These are phyloP conservation scores for Clarias laeviceps DNA, from an alignment of 2,797 vertebrate genomes.

Conservation along the genomic window DNA sequence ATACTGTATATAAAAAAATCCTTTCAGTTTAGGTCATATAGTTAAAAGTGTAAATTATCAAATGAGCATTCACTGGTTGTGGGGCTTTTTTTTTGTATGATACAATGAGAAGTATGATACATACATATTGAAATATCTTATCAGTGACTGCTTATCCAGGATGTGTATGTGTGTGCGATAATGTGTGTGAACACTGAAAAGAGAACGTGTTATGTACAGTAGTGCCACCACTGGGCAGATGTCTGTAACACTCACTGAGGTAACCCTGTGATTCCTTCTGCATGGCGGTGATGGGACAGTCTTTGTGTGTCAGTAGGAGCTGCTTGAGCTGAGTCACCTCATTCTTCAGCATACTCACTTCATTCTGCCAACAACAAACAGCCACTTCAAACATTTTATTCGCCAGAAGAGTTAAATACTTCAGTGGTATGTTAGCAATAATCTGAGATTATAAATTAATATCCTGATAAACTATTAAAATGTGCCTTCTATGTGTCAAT, in stretches of 20 bases:
- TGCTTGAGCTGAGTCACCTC: constrained; percentile 99
- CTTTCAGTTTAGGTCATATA: neutral
- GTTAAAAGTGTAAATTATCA: constrained; percentile 18
- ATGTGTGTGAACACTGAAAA: neutral
- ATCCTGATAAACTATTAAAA: neutral
- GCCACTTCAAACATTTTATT: neutral
- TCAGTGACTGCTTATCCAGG: neutral
- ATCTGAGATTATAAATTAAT: neutral
- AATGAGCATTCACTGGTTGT: neutral
- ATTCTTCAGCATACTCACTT: constrained; percentile 98
- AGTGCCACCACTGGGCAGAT: constrained; percentile 7
- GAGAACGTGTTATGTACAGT: neutral
- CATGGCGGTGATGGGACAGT: constrained; percentile 99
- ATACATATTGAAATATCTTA: neutral
- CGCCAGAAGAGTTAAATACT: neutral
- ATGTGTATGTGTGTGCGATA: neutral
- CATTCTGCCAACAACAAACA: constrained; percentile 79
- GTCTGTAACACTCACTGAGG: constrained; percentile 88
- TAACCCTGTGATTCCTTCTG: constrained; percentile 99
- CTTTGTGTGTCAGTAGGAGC: constrained; percentile 98
- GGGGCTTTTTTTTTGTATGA: neutral
- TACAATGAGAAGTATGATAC: neutral
- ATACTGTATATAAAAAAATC: neutral
- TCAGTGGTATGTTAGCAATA: neutral
- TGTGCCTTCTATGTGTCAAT: neutral